Evolutionary conservation across 2,888 invertebrate species (phyloP).

Genomic region (Sesia bembeciformis): DNA sequence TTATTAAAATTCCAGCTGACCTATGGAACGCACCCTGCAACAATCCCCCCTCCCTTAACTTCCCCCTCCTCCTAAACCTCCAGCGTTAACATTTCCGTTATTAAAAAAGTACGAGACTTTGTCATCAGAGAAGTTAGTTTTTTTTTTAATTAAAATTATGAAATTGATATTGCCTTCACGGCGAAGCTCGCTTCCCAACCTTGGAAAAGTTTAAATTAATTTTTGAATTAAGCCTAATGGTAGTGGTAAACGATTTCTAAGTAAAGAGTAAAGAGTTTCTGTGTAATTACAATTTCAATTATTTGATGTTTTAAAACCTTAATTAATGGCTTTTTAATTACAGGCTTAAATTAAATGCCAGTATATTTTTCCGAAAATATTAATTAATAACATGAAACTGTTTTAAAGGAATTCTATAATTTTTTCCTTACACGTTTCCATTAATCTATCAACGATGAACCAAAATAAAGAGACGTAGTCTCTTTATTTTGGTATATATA

Average conservation of each 20-base stretch:
- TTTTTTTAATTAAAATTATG: slow-evolving; percentile 75
- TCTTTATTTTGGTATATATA: no score
- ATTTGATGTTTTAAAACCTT: no score
- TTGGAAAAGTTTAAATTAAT: slow-evolving; percentile 74
- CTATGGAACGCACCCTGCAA: background rate
- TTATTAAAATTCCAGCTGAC: slow-evolving; percentile 29
- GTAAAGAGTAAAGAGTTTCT: background rate
- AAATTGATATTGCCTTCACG: slow-evolving; percentile 74
- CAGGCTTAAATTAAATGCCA: no score
- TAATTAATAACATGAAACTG: no score
- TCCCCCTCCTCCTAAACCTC: slow-evolving; percentile 26
- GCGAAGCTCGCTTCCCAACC: slow-evolving; percentile 59
- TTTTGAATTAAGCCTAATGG: slow-evolving; percentile 72
- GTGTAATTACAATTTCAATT: background rate
- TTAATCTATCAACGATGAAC: no score
- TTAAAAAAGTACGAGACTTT: slow-evolving; percentile 74
- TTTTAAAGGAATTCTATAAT: no score
- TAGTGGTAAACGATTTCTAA: slow-evolving; percentile 61
- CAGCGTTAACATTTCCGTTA: slow-evolving; percentile 68
- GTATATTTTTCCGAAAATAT: no score
- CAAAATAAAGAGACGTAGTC: no score
- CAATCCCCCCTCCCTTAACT: slow-evolving; percentile 12
- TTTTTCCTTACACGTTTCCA: no score
- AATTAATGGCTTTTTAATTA: no score
- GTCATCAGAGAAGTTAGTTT: slow-evolving; percentile 72